phyloP scores from a whole-genome alignment of 92 coral and sea anemone genomes.

The Pocillopora meandrina region DNA sequence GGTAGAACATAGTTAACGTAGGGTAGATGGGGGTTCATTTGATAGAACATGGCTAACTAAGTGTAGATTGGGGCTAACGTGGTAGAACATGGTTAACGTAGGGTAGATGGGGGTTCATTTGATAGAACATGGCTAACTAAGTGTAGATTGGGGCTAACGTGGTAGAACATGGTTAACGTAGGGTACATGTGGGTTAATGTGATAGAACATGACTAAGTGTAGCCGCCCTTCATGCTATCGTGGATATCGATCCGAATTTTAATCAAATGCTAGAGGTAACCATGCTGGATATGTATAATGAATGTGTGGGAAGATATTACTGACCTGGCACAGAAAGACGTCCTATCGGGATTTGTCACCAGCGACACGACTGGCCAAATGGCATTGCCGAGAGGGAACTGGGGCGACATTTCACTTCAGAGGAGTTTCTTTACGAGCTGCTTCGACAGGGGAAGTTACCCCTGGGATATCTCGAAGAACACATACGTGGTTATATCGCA shows the following conservation, averaged over 20 bases:
- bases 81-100: too few relatives aligned
- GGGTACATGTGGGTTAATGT: too few relatives aligned
- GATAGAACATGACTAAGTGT: background rate
- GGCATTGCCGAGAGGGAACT: slow-evolving; percentile 55
- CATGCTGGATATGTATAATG: slow-evolving; percentile 31
- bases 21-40: too few relatives aligned
- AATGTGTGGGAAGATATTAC: slow-evolving; percentile 38
- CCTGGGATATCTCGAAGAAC: slow-evolving; percentile 43
- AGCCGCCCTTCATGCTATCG: slow-evolving; percentile 64
- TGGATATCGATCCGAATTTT: slow-evolving; percentile 61
- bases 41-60: too few relatives aligned
- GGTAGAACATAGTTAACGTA: too few relatives aligned
- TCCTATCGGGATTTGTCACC: slow-evolving; percentile 44
- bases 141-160: too few relatives aligned
- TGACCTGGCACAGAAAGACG: slow-evolving; percentile 42
- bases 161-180: too few relatives aligned
- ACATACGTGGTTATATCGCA: slow-evolving; percentile 44
- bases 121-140: too few relatives aligned
- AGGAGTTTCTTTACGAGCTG: slow-evolving; percentile 67
- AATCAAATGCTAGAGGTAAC: slow-evolving; percentile 4
- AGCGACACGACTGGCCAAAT: slow-evolving; percentile 62
- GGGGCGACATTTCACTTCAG: slow-evolving; percentile 50
- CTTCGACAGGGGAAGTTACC: slow-evolving; percentile 71
- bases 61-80: too few relatives aligned
- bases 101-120: too few relatives aligned